phyloP scores from a whole-genome alignment of 1,140 invertebrate genomes.

The Zaprionus davidi region DNA sequence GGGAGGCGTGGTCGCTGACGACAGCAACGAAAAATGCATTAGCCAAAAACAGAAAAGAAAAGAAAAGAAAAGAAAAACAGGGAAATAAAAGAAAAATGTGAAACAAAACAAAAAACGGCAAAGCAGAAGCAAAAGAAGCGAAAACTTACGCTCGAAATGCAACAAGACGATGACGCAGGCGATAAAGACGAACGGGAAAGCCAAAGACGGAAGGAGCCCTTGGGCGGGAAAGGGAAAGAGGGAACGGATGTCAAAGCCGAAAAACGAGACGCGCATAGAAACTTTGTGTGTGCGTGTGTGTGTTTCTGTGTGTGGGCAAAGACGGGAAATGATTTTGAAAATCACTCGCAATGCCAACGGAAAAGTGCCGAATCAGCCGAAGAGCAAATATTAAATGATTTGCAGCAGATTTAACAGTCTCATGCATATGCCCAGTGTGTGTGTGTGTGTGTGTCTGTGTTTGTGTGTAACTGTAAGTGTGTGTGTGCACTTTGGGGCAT shows the following conservation, averaged over 20 bases:
- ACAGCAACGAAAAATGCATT: conserved; percentile 48
- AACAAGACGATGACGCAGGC: conserved; percentile 41
- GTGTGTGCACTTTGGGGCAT: conserved; percentile 35
- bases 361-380: conserved; percentile 66
- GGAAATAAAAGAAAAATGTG: conserved; percentile 16
- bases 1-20: conserved; percentile 29
- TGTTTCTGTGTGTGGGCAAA: not conserved
- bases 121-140: conserved; percentile 2
- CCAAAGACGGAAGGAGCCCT: not conserved
- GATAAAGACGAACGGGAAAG: conserved; percentile 23
- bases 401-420: conserved; percentile 55
- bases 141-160: conserved; percentile 41
- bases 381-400: conserved; percentile 67
- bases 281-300: no score
- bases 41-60: conserved; percentile 26
- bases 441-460: not conserved
- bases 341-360: conserved; percentile 53
- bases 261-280: not conserved
- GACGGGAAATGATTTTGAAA: conserved; percentile 53
- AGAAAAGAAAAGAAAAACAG: conserved; percentile 4
- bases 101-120: not conserved
- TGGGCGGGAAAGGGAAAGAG: not conserved
- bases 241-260: conserved; percentile 20
- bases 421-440: conserved; percentile 28
- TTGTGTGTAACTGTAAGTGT: not conserved